Conservation (phyloP, 1,140 invertebrate species). For the Drosophila oshimai region DNA sequence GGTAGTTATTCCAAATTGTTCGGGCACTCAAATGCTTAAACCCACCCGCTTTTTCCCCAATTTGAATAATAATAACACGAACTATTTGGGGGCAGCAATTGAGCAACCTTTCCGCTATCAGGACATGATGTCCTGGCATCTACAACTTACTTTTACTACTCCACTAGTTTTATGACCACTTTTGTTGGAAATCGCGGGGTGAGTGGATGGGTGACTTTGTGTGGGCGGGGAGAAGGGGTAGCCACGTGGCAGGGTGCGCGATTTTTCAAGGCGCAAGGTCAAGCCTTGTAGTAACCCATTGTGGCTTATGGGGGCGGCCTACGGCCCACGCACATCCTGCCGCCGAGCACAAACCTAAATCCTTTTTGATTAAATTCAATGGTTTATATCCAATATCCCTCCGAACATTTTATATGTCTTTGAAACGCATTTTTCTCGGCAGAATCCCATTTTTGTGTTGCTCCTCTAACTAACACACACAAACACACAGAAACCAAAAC, state of each 20-base stretch:
- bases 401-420: conserved; percentile 80
- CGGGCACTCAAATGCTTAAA: conserved; percentile 6
- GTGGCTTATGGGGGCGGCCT: neutral
- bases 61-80: conserved; percentile 41
- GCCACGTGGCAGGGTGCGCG: conserved; percentile 62
- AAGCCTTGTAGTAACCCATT: conserved; percentile 66
- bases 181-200: conserved; percentile 12
- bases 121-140: conserved; percentile 36
- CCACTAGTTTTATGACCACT: conserved; percentile 45
- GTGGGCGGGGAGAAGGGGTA: neutral
- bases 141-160: conserved; percentile 45
- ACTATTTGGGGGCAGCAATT: conserved; percentile 37
- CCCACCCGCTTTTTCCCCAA: neutral
- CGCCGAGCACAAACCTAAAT: conserved; percentile 50
- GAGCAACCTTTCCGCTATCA: conserved; percentile 37
- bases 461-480: conserved; percentile 10
- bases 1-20: conserved; percentile 9
- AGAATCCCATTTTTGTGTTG: conserved; percentile 45
- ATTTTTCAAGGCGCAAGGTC: conserved; percentile 73
- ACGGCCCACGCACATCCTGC: conserved; percentile 1
- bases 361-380: conserved; percentile 82
- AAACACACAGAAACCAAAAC: neutral
- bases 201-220: neutral
- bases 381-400: conserved; percentile 78
- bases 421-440: conserved; percentile 74